Percentiles rank a stretch among this genome's conserved stretches.
Evolutionary conservation across 2,113 vertebrate genomes (phyloP).

Genomic region (Prunella himalayana): DNA sequence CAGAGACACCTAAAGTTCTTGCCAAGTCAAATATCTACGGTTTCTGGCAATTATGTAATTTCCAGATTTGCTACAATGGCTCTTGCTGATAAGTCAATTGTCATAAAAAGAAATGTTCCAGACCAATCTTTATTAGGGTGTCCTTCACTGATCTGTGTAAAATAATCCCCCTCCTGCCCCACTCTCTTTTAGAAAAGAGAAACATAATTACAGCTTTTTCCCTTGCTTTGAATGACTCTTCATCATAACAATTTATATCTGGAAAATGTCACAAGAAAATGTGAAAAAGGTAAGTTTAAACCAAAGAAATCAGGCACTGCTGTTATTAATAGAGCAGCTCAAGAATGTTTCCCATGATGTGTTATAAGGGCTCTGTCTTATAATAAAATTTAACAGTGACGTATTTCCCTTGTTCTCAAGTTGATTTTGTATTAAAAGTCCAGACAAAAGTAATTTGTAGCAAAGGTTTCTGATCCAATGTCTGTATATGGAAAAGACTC

Average conservation of each 20-base stretch:
- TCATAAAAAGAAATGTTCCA: constrained; percentile 80
- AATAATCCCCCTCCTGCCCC: constrained; percentile 57
- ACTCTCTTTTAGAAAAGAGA: constrained; percentile 34
- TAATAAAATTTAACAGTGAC: constrained; percentile 67
- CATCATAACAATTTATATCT: constrained; percentile 84
- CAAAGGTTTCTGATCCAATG: constrained; percentile 62
- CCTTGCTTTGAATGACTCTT: constrained; percentile 72
- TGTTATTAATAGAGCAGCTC: constrained; percentile 76
- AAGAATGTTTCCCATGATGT: constrained; percentile 70
- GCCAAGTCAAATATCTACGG: constrained; percentile 85
- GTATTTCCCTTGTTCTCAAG: constrained; percentile 67
- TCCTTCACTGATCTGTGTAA: constrained; percentile 79
- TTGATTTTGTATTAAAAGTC: constrained; percentile 74
- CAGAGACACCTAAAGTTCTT: constrained; percentile 71
- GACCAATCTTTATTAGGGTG: constrained; percentile 78
- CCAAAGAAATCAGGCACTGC: constrained; percentile 69
- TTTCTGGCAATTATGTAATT: constrained; percentile 87
- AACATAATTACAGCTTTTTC: constrained; percentile 67
- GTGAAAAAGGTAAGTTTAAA: constrained; percentile 76
- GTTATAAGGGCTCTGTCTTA: constrained; percentile 72
- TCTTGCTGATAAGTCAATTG: constrained; percentile 82
- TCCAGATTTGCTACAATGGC: constrained; percentile 78
- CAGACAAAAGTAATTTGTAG: constrained; percentile 76
- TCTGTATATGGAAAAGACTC: constrained; percentile 57
- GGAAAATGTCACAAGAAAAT: constrained; percentile 81